These are phyloP conservation scores for Heterocephalus glaber DNA, from an alignment of 2,113 vertebrate genomes.

Conservation along the genomic window DNA sequence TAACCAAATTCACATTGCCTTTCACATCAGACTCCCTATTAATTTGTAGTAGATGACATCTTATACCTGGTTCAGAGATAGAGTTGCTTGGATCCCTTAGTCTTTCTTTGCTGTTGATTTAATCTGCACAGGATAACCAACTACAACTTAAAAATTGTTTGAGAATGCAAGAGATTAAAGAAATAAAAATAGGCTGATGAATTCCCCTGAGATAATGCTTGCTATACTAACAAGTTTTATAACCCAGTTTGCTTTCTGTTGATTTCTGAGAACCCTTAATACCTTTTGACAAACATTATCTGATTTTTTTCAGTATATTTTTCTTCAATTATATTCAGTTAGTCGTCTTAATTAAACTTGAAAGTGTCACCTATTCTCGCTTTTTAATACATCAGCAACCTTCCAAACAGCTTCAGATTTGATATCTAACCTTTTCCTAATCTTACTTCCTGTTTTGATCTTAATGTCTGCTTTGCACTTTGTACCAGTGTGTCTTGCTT, in stretches of 20 bases:
- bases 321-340: background rate
- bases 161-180: background rate
- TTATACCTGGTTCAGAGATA: background rate
- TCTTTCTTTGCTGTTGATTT: background rate
- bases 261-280: background rate
- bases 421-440: constrained; percentile 12
- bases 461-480: background rate
- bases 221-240: background rate
- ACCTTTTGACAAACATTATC: background rate
- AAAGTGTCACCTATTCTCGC: background rate
- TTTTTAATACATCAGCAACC: background rate
- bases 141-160: background rate
- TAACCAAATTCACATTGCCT: constrained; percentile 4
- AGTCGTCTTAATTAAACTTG: background rate
- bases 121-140: background rate
- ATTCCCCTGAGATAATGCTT: background rate
- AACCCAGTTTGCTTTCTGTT: background rate
- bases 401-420: background rate
- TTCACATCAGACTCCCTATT: background rate
- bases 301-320: constrained; percentile 2
- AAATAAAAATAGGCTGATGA: background rate
- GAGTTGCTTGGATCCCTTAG: background rate
- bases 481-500: background rate
- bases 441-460: background rate
- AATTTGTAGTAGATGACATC: background rate